phyloP scores from a whole-genome alignment of 2,888 invertebrate genomes.

The Ceraclea dissimilis region DNA sequence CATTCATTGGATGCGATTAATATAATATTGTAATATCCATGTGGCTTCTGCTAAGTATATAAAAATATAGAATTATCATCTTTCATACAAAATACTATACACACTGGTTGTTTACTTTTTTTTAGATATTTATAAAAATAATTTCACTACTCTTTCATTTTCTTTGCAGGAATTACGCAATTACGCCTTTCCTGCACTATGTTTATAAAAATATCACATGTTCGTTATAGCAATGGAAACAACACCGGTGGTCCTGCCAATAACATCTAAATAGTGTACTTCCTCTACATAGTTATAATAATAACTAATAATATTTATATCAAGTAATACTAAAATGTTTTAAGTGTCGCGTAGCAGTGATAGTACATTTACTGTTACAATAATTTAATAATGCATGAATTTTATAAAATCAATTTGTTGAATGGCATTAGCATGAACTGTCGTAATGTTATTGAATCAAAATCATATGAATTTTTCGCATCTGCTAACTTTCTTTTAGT shows the following conservation, averaged over 20 bases:
- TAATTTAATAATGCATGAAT: too few relatives aligned
- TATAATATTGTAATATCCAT: neutral
- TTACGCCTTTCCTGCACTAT: constrained; percentile 23
- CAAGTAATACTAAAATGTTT: too few relatives aligned
- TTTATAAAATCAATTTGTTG: too few relatives aligned
- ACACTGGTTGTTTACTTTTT: constrained; percentile 14
- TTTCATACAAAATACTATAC: constrained; percentile 20
- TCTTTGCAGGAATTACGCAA: constrained; percentile 16
- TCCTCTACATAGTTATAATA: too few relatives aligned
- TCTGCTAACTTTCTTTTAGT: too few relatives aligned
- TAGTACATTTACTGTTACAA: too few relatives aligned
- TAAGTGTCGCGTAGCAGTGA: too few relatives aligned
- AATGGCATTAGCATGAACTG: too few relatives aligned
- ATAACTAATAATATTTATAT: too few relatives aligned
- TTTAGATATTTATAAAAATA: constrained; percentile 26
- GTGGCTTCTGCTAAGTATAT: neutral
- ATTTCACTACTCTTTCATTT: constrained; percentile 20
- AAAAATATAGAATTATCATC: constrained; percentile 14
- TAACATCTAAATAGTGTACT: constrained; percentile 20
- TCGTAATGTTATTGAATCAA: too few relatives aligned
- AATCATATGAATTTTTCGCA: too few relatives aligned
- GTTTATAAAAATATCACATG: constrained; percentile 27
- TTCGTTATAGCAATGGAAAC: constrained; percentile 25
- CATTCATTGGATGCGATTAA: constrained; percentile 1
- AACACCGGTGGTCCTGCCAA: constrained; percentile 25